phyloP scores from a whole-genome alignment of 2,797 vertebrate species.

The Artibeus lituratus region DNA sequence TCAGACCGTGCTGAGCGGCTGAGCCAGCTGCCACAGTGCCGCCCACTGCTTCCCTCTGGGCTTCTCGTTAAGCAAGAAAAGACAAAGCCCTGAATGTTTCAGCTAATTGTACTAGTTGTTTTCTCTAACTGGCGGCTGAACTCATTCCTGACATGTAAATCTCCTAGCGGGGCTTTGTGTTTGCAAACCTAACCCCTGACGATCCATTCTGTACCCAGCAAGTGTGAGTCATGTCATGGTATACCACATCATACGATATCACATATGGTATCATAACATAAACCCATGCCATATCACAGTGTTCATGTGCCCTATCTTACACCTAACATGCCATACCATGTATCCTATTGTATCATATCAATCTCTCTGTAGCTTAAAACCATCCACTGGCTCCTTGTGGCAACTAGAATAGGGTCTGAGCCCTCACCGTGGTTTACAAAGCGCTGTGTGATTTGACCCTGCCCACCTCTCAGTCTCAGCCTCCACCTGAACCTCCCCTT shows the following conservation, averaged over 20 bases:
- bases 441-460: background rate
- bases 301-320: rapidly evolving
- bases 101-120: background rate
- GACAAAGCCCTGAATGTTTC: background rate
- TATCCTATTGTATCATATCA: too few species aligned
- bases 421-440: rapidly evolving
- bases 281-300: too few species aligned
- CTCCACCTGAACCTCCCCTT: background rate
- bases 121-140: background rate
- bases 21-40: background rate
- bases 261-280: rapidly evolving
- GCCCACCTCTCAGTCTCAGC: background rate
- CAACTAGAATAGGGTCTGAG: too few species aligned
- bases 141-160: background rate
- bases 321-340: rapidly evolving
- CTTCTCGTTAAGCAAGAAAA: background rate
- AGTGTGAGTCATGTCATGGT: rapidly evolving
- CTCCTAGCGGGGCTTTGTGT: background rate
- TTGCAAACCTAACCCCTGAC: background rate
- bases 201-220: background rate
- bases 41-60: background rate
- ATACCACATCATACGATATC: rapidly evolving
- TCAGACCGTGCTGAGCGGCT: background rate
- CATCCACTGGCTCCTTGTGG: background rate
- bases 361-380: background rate